A percentile compares a stretch with the other conserved stretches of the same genome.
phyloP scores from a whole-genome alignment of 35 echinoderm and acorn worm genomes.

The Holothuria glaberrima region DNA sequence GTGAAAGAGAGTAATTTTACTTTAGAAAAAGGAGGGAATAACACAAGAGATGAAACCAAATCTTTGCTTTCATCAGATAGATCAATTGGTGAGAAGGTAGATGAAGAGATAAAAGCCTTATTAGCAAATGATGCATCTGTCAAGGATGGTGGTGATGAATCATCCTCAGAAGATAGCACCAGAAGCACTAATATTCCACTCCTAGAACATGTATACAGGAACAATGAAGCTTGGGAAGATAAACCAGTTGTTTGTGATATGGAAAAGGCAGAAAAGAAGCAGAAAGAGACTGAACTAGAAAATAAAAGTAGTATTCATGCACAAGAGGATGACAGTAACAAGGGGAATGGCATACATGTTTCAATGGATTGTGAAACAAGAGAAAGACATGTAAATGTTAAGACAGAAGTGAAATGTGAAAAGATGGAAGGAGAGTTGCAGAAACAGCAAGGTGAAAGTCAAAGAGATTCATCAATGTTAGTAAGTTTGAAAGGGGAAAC shows the following conservation, averaged over 20 bases:
- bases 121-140: not conserved
- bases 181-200: not conserved
- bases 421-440: not conserved
- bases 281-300: not conserved
- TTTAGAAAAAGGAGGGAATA: no score
- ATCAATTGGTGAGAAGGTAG: constrained; percentile 17
- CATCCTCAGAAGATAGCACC: not conserved
- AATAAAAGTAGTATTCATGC: not conserved
- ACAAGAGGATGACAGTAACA: not conserved
- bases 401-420: not conserved
- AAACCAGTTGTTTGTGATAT: not conserved
- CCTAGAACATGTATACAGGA: not conserved
- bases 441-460: no score
- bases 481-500: no score
- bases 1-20: no score
- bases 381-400: not conserved
- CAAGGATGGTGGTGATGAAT: not conserved
- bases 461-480: no score
- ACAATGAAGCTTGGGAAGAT: not conserved
- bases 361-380: not conserved
- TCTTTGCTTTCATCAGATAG: not conserved
- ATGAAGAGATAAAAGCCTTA: constrained; percentile 49
- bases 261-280: not conserved
- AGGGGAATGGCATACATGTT: not conserved
- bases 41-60: no score